Evolutionary conservation across 2,113 vertebrate species (phyloP).

Genomic region (sheep (Ovis aries)): DNA sequence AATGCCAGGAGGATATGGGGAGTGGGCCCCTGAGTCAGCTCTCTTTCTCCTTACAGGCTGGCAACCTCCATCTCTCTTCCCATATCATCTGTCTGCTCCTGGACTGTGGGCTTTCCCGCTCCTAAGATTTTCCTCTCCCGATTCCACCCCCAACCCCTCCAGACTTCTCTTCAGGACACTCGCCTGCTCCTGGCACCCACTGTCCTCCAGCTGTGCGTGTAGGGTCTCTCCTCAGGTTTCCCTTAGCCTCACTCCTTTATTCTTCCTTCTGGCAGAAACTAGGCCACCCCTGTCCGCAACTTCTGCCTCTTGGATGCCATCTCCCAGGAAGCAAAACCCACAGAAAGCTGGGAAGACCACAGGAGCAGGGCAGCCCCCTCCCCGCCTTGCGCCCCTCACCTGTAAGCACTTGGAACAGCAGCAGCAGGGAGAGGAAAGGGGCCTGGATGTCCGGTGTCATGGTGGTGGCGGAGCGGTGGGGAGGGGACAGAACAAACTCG

Average conservation of each 20-base stretch:
- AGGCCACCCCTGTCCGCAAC: not conserved
- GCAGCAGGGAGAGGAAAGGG: not conserved
- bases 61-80: not conserved
- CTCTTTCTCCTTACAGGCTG: not conserved
- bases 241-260: not conserved
- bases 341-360: not conserved
- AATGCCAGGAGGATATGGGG: not conserved
- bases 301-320: not conserved
- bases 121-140: not conserved
- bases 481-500: not conserved
- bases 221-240: not conserved
- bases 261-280: not conserved
- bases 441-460: slow-evolving; percentile 28
- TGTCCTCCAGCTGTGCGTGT: not conserved
- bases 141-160: not conserved
- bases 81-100: not conserved
- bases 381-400: slow-evolving; percentile 45
- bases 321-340: not conserved
- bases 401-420: not conserved
- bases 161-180: not conserved
- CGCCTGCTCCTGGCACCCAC: not conserved
- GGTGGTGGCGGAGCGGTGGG: slow-evolving; percentile 9
- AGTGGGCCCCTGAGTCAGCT: not conserved
- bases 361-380: not conserved
- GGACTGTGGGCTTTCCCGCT: not conserved